Percentiles rank a stretch among this genome's conserved stretches.
Evolutionary conservation across 2,888 invertebrate genomes (phyloP).

Genomic region (Tuberolachnus salignus): DNA sequence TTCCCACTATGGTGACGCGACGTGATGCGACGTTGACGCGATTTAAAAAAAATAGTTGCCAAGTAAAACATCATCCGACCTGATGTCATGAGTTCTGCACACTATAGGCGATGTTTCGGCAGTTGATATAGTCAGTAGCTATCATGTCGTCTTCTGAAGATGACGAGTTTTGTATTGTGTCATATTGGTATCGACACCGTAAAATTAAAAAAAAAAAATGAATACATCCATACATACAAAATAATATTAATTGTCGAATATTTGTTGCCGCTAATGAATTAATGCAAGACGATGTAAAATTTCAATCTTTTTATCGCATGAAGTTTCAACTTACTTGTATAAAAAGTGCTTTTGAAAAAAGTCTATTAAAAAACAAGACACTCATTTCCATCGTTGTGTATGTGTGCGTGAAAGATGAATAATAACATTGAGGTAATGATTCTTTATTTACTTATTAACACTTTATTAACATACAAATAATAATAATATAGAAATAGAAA

Average conservation of each 20-base stretch:
- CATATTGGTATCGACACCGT: not conserved
- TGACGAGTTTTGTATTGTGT: constrained; percentile 20
- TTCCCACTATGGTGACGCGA: no score
- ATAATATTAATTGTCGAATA: not conserved
- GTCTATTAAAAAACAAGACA: constrained; percentile 32
- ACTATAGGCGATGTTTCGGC: no score
- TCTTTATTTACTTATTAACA: constrained; percentile 17
- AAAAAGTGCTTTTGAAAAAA: constrained; percentile 9
- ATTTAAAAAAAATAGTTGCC: no score
- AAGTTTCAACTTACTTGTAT: constrained; percentile 16
- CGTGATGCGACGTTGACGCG: no score
- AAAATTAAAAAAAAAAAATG: not conserved
- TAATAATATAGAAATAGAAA: no score
- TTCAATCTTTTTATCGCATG: constrained; percentile 16
- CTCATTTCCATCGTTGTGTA: constrained; percentile 2
- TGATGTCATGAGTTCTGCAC: no score
- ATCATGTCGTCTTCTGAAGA: no score
- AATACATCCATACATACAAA: not conserved
- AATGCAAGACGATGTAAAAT: constrained; percentile 23
- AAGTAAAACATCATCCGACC: no score
- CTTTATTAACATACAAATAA: no score
- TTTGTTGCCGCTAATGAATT: constrained; percentile 4
- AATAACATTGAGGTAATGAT: constrained; percentile 7
- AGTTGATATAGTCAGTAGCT: no score
- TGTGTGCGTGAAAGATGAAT: constrained; percentile 3